A percentile compares a stretch with the other conserved stretches of the same genome.
Conservation (phyloP, 2,888 invertebrate species). For the Drosophila kanekoi region DNA sequence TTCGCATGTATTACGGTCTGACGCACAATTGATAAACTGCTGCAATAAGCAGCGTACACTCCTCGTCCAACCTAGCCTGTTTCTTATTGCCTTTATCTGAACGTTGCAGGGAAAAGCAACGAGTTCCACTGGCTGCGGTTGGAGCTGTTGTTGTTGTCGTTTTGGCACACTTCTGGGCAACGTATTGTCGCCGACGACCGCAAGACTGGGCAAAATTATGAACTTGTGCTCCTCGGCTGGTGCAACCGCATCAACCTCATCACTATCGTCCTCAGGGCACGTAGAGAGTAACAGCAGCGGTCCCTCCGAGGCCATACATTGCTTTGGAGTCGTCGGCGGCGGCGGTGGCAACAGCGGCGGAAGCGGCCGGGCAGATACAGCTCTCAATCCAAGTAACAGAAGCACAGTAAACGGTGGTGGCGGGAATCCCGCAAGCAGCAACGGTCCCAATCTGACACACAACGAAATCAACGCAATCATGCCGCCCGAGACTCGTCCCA, state of each 20-base stretch:
- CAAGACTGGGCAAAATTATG: slow-evolving; percentile 85
- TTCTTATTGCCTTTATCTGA: slow-evolving; percentile 10
- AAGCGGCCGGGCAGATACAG: slow-evolving; percentile 51
- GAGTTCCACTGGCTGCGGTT: slow-evolving; percentile 59
- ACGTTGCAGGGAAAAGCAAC: slow-evolving; percentile 58
- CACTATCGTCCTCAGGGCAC: slow-evolving; percentile 79
- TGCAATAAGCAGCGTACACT: slow-evolving; percentile 47
- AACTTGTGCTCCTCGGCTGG: slow-evolving; percentile 85
- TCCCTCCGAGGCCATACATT: slow-evolving; percentile 66
- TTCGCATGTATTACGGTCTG: slow-evolving; percentile 27
- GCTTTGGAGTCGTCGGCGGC: slow-evolving; percentile 71
- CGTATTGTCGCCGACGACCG: slow-evolving; percentile 81
- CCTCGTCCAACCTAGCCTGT: slow-evolving; percentile 1
- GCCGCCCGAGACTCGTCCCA: slow-evolving; percentile 88
- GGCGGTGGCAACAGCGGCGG: slow-evolving; percentile 34
- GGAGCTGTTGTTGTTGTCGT: slow-evolving; percentile 64
- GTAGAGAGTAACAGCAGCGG: slow-evolving; percentile 67
- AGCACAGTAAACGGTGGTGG: slow-evolving; percentile 46
- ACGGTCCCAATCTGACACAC: slow-evolving; percentile 55
- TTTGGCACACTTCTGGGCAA: slow-evolving; percentile 77
- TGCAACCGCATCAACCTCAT: slow-evolving; percentile 83
- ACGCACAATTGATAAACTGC: slow-evolving; percentile 69
- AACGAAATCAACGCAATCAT: slow-evolving; percentile 75
- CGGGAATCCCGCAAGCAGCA: slow-evolving; percentile 59
- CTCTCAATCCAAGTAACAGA: slow-evolving; percentile 23